Conservation (phyloP, 2,888 invertebrate genomes). For the Leptothorax acervorum region DNA sequence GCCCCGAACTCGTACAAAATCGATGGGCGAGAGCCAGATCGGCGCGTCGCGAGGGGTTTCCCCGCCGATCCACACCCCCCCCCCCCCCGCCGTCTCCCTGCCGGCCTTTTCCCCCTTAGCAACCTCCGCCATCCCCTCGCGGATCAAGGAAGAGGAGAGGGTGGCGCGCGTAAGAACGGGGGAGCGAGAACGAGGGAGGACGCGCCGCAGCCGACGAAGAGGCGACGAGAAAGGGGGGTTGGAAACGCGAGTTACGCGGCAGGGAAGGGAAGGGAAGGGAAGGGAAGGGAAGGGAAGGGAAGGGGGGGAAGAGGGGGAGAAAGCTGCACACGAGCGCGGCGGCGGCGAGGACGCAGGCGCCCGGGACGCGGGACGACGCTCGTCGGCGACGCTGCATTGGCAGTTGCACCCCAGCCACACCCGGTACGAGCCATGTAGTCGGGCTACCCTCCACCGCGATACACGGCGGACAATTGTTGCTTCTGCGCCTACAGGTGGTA, state of each 20-base stretch:
- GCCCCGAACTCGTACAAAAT: slow-evolving; percentile 80
- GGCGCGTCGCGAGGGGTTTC: slow-evolving; percentile 71
- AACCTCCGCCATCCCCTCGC: slow-evolving; percentile 22
- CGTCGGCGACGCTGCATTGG: slow-evolving; percentile 76
- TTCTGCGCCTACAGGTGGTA: slow-evolving; percentile 86
- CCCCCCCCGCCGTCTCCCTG: slow-evolving; percentile 41
- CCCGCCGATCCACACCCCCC: slow-evolving; percentile 54
- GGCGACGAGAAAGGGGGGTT: neutral
- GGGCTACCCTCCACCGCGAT: slow-evolving; percentile 84
- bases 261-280: slow-evolving; percentile 40
- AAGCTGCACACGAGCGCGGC: slow-evolving; percentile 73
- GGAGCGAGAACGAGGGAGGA: slow-evolving; percentile 49
- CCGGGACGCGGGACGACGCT: slow-evolving; percentile 77
- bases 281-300: slow-evolving; percentile 47
- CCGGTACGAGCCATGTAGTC: slow-evolving; percentile 85
- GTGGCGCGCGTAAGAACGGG: slow-evolving; percentile 47
- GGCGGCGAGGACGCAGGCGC: slow-evolving; percentile 78
- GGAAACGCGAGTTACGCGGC: slow-evolving; percentile 33
- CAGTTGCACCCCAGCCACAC: slow-evolving; percentile 85
- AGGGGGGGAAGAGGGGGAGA: slow-evolving; percentile 61
- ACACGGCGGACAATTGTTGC: slow-evolving; percentile 86
- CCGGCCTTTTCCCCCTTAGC: slow-evolving; percentile 56
- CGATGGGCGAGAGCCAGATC: slow-evolving; percentile 77
- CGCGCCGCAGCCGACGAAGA: slow-evolving; percentile 20
- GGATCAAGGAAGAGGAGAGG: slow-evolving; percentile 27